phyloP scores from a whole-genome alignment of 2,888 invertebrate species.

The Coleophora deauratella region DNA sequence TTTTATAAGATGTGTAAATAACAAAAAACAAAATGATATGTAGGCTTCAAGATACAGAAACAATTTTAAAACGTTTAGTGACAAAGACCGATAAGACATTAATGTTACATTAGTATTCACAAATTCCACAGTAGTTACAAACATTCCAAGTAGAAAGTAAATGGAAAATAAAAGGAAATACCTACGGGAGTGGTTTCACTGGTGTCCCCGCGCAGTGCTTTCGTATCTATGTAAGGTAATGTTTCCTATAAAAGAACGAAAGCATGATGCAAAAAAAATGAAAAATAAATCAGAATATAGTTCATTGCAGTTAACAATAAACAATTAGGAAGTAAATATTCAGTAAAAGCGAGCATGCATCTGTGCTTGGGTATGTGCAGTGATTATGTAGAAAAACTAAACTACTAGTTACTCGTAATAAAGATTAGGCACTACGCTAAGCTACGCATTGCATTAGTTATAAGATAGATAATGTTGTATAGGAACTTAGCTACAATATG shows the following conservation, averaged over 20 bases:
- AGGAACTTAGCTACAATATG: too few relatives aligned
- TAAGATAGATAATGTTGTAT: too few relatives aligned
- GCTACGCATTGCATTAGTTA: too few relatives aligned
- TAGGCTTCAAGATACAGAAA: neutral
- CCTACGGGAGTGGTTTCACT: constrained; percentile 82
- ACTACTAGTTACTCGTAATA: too few relatives aligned
- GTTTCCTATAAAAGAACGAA: constrained; percentile 78
- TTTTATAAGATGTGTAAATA: too few relatives aligned
- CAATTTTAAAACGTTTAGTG: too few relatives aligned
- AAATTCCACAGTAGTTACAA: neutral
- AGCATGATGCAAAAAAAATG: constrained; percentile 65
- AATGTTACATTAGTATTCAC: neutral
- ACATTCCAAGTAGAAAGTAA: constrained; percentile 20
- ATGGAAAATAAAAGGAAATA: constrained; percentile 64
- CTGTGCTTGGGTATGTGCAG: too few relatives aligned
- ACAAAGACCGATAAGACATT: neutral
- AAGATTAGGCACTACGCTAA: too few relatives aligned
- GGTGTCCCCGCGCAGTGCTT: constrained; percentile 57
- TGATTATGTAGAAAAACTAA: too few relatives aligned
- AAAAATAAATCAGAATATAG: constrained; percentile 18
- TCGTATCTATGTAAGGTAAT: constrained; percentile 71
- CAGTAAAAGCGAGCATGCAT: too few relatives aligned
- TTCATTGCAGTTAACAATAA: too few relatives aligned
- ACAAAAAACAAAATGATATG: neutral
- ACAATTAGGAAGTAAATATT: too few relatives aligned